Evolutionary conservation across 2,888 invertebrate species (phyloP), one percentile per base, ranked within the genome.

Genomic region (Cryptus armator): DNA sequence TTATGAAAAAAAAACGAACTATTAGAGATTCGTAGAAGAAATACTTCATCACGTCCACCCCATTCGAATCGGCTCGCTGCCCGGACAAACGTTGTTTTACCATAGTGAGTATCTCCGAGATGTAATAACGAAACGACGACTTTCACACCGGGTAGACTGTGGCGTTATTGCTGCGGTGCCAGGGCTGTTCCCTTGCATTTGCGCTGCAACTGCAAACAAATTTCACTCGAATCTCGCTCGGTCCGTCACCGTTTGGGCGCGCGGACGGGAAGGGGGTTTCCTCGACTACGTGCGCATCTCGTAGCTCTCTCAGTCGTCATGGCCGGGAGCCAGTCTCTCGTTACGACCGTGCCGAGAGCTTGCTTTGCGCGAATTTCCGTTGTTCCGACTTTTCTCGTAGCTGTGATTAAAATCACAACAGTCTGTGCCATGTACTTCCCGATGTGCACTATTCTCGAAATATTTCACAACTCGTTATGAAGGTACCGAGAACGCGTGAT

Each of bases 161-260:
- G 1, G 62, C 51, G 24, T 66, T 29, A 19, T 43, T n/a, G 29
- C 48, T 14, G 43, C 43, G 64, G 56, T 59, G 24, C 44, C 53
- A 29, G 77, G 1, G 51, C 46, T 62, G 43, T 46, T 43, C 53
- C 16, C 32, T 71, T 32, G 64, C 67, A 32, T 71, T 67, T 67
- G 67, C 67, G 43, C 37, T 48, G 51, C 37, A 59, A 83, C 67
- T 67, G 83, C 78, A 78, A 83, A 83, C 83, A 78, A 83, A 78
- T 83, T 83, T 78, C 78, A 43, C 53, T 72, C 48, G 59, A 59
- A 56, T 66, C 56, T 71, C 66, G 53, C 24, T 82, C 71, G 70
- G 76, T 71, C 76, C 44, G 81, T 76, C 76, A 62, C 43, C 62
- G 70, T 64, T 76, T 76, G 81, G 14, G 32, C 19, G 70, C 43